Evolutionary conservation across 2,113 vertebrate genomes (phyloP).

Genomic region (Dasyprocta punctata): DNA sequence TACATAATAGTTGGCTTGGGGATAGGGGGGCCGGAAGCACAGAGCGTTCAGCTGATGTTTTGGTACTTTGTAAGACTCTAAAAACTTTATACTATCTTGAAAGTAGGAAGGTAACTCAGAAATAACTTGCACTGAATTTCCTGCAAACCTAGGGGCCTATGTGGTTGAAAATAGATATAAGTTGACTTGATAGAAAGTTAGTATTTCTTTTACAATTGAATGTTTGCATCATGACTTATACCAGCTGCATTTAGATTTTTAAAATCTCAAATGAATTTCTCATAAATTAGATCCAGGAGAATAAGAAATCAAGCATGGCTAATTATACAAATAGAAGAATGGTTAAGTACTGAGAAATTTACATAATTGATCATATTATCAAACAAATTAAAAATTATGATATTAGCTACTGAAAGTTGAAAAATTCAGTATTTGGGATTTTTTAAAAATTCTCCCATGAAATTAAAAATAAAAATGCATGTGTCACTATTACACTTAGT

Average conservation of each 20-base stretch:
- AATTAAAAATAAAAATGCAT: background rate
- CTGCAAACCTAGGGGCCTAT: background rate
- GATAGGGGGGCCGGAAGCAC: background rate
- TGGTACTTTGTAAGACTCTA: background rate
- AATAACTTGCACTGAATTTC: background rate
- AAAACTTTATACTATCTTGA: background rate
- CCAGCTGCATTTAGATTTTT: background rate
- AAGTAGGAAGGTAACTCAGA: background rate
- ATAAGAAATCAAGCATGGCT: background rate
- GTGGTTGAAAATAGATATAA: background rate
- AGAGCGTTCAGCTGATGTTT: background rate
- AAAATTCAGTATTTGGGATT: background rate
- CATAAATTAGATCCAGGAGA: background rate
- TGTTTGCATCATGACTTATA: background rate
- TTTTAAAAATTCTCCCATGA: background rate
- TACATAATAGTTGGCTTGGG: background rate
- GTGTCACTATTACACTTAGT: background rate
- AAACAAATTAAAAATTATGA: background rate
- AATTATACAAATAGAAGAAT: background rate
- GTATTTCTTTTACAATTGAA: background rate
- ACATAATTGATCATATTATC: background rate
- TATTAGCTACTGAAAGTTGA: background rate
- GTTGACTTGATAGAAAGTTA: conserved; percentile 4
- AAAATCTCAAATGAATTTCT: background rate
- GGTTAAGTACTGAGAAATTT: background rate